Evolutionary conservation across 23 tunicate genomes (phyloP), one percentile per base, ranked within the genome.

Genomic region (Oikopleura dioica): DNA sequence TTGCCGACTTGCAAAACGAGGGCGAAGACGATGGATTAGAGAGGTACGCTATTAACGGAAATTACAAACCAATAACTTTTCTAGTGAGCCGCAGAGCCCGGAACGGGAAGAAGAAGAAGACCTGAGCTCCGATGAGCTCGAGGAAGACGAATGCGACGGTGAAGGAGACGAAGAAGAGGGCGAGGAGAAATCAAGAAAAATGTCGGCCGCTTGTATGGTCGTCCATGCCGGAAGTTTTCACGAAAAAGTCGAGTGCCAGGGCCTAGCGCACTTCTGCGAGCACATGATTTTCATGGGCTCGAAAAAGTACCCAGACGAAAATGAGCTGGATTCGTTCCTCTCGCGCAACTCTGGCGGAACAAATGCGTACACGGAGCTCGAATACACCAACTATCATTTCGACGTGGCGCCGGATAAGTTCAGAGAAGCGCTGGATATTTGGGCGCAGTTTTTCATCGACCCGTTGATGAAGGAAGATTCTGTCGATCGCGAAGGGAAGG

Each of bases 271-370:
- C 59, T 94, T 94, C 59, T 76, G 81, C 1, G 99, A 94, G 58
- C 99, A 94, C 63, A 94, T 94, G 99, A 82, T 94, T 34, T 94
- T 94, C 58, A 86, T 94, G 92, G 99, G 99, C 35, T 86, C 81
- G 30, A 80, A 89, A 36, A 78, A 77, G 76, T 94, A 86, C 76
- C 95, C 99, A 5, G 78, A 94, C 75, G 99, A 94, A 69, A 81
- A 94, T 79, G 35, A 76, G 37, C 84, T 88, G 77, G 88, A 88
- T 79, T 37, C 80, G 0, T 88, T 88, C 68, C 79, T 88, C 28
- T 38, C 68, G 32, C 38, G 67, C 1, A 84, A 84, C 72, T 84
- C 85, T 0, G 96, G 96, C 37, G 58, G 38, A 50, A 85, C 81
- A 55, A 88, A 88, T 81, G 96, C 96, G 9, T 44, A 59, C 68